Base-by-base conservation (phyloP, 2,888 invertebrate genomes). In the Drosophila putrida region DNA sequence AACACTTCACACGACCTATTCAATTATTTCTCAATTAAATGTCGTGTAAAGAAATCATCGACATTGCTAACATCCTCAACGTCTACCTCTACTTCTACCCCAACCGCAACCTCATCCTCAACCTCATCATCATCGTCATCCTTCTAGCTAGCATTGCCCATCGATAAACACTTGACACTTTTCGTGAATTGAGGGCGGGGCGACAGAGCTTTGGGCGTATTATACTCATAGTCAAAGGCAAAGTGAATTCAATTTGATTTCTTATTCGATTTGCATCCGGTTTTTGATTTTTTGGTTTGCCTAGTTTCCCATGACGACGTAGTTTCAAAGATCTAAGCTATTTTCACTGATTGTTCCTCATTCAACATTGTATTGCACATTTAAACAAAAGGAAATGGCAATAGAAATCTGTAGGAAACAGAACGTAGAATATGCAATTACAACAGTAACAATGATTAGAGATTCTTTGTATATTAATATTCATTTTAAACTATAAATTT, bases 11-110 rank as follows among this genome's bases (percentile, higher is more conserved):
- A 86, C 91, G 90, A 90, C 83, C 90, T 83, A 90, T 90, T 91
- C 90, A 91, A 91, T 90, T 91, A 90, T 91, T 90, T 89, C 91
- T 91, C 88, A 90, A 91, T 90, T 91, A 90, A 90, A 89, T 88
- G 84, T 75, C 86, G 86, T 77, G 60, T 74, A 83, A 86, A 83
- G 86, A 88, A 88, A 80, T 81, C 83, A 71, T 55, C 49, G 27
- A 47, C 41, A 46, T 54, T 53, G 57, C 43, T 59, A 49, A 54
- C 59, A 36, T 27, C 35, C 20, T 15, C 54, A 54, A n/a, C 41
- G n/a, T 43, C 33, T 31, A 13, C 27, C 4, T 27, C 9, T 15
- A 27, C 53, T 8, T 11, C 41, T n/a, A 20, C 54, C 36, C 38
- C 77, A 20, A 20, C 54, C 36, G 38, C 77, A 53, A 25, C 64